Evolutionary conservation across 2,113 vertebrate genomes (phyloP).

Genomic region (Cervus canadensis): DNA sequence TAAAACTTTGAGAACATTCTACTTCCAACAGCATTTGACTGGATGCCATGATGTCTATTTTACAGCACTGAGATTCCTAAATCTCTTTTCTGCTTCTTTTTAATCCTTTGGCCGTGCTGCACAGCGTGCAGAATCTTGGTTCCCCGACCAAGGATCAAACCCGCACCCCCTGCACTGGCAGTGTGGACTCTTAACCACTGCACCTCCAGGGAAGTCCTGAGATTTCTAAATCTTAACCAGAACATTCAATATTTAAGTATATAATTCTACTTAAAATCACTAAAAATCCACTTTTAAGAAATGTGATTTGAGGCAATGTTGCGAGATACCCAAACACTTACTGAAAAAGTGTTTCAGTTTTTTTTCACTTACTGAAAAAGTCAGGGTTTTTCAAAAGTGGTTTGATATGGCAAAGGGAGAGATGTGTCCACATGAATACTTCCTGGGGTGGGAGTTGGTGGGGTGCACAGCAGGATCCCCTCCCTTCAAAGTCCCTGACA

Average conservation of each 20-base stretch:
- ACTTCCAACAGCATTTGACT: not conserved
- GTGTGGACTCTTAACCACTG: not conserved
- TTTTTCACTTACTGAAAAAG: not conserved
- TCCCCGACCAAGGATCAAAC: not conserved
- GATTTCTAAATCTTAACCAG: not conserved
- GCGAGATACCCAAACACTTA: not conserved
- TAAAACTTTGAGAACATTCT: not conserved
- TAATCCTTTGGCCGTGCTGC: not conserved
- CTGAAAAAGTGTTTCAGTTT: not conserved
- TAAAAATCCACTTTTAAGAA: not conserved
- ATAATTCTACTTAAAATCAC: not conserved
- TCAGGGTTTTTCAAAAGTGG: not conserved
- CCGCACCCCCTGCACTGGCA: accelerated
- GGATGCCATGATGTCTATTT: not conserved
- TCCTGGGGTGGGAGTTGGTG: not conserved
- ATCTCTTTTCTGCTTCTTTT: not conserved
- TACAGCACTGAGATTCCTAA: not conserved
- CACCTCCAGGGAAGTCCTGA: not conserved
- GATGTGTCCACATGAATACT: not conserved
- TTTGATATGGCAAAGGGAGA: not conserved
- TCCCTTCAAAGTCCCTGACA: not conserved
- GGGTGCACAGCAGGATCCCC: not conserved
- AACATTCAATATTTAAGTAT: not conserved
- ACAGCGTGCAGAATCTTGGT: not conserved
- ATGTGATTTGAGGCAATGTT: not conserved